These are phyloP conservation scores for Prionace glauca DNA, from an alignment of 2,797 vertebrate species.

Conservation along the genomic window DNA sequence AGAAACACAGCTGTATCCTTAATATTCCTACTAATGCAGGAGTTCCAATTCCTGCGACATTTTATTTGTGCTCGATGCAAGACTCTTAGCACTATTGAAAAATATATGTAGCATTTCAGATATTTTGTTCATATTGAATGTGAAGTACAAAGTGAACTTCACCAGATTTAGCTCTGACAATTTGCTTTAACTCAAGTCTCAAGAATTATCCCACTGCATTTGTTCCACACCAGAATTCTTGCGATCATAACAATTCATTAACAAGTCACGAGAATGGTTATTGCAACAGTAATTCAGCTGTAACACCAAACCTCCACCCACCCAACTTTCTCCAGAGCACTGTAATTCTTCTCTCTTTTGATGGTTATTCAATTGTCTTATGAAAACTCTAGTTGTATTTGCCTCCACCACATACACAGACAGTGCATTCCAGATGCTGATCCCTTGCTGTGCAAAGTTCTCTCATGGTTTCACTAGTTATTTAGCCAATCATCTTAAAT, in stretches of 20 bases:
- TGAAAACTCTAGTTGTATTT: too few relatives aligned
- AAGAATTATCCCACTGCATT: not conserved
- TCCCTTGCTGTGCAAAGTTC: too few relatives aligned
- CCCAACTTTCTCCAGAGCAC: too few relatives aligned
- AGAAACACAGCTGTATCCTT: not conserved
- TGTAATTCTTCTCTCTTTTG: too few relatives aligned
- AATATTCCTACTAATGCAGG: not conserved
- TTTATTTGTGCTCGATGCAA: not conserved
- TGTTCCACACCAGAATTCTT: not conserved
- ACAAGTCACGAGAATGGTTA: not conserved
- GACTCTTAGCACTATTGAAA: not conserved
- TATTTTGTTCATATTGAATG: not conserved
- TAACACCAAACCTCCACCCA: too few relatives aligned
- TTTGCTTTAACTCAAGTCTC: not conserved
- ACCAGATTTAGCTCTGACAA: not conserved
- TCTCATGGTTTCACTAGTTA: not conserved
- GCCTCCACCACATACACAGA: too few relatives aligned
- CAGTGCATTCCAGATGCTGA: too few relatives aligned
- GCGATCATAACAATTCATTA: not conserved
- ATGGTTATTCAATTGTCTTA: too few relatives aligned
- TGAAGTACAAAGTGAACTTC: not conserved
- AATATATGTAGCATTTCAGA: not conserved
- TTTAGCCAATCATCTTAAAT: not conserved
- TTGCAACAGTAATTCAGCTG: not conserved
- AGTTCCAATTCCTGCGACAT: not conserved